A percentile compares a stretch with the other conserved stretches of the same genome.
phyloP scores from a whole-genome alignment of 2,113 vertebrate genomes.

The Phodopus roborovskii region DNA sequence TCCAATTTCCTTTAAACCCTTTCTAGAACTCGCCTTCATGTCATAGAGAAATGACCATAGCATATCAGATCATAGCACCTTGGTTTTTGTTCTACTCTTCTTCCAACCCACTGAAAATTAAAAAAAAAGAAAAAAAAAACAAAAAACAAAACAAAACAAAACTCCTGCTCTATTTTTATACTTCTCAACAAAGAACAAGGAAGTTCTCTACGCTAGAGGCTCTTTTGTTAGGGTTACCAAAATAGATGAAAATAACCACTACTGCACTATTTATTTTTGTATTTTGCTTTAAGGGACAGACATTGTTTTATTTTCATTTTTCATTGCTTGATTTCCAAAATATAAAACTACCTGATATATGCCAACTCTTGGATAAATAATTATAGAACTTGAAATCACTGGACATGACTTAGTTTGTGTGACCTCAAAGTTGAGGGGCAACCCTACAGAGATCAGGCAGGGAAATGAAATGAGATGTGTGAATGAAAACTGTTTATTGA shows the following conservation, averaged over 20 bases:
- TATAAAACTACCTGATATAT: background rate
- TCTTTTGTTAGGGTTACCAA: background rate
- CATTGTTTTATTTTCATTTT: background rate
- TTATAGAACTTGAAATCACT: background rate
- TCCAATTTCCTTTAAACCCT: background rate
- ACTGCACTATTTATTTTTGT: background rate
- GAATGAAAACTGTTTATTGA: background rate
- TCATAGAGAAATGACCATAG: background rate
- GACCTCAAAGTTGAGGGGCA: background rate
- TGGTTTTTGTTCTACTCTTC: background rate
- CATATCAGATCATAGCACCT: too few species aligned
- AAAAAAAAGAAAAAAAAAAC: too few species aligned
- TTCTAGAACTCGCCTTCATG: background rate
- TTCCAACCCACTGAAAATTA: rapidly evolving
- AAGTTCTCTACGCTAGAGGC: background rate
- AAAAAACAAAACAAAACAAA: too few species aligned
- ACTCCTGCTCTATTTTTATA: background rate
- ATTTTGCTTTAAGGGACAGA: background rate
- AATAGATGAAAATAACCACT: background rate
- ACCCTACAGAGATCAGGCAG: background rate
- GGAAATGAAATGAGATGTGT: background rate
- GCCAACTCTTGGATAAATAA: background rate
- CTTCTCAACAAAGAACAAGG: background rate
- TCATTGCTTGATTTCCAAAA: background rate
- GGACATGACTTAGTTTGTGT: background rate